Evolutionary conservation across 2,113 vertebrate genomes (phyloP).

Genomic region (Pseudolaguvia tuberculata): DNA sequence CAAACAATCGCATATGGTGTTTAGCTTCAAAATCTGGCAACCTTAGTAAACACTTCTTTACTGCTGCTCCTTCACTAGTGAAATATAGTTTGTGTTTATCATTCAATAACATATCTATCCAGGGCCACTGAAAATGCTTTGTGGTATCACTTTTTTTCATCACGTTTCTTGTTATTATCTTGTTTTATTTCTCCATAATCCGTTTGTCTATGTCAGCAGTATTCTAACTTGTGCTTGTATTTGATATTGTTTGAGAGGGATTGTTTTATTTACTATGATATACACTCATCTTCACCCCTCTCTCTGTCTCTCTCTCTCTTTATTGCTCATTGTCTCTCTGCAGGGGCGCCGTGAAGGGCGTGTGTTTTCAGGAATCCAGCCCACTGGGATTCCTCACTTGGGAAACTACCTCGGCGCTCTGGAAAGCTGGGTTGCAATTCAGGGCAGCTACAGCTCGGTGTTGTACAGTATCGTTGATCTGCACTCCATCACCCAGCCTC

Average conservation of each 20-base stretch:
- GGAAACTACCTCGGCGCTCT: constrained; percentile 95
- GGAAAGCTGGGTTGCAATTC: constrained; percentile 86
- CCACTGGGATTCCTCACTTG: constrained; percentile 86
- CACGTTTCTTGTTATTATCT: not conserved
- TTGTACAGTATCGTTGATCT: constrained; percentile 92
- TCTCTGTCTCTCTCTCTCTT: not conserved
- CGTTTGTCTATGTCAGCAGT: not conserved
- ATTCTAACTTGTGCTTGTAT: not conserved
- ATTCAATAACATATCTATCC: constrained; percentile 52
- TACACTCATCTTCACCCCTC: not conserved
- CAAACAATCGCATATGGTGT: not conserved
- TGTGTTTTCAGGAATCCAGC: constrained; percentile 93
- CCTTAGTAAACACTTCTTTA: constrained; percentile 54
- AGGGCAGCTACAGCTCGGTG: constrained; percentile 71
- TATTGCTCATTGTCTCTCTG: not conserved
- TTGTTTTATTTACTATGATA: not conserved
- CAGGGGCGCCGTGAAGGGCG: constrained; percentile 55
- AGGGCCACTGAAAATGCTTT: constrained; percentile 35
- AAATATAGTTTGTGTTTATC: constrained; percentile 58
- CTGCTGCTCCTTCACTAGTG: constrained; percentile 52
- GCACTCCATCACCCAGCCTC: constrained; percentile 86
- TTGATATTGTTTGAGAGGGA: not conserved
- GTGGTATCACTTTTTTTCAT: not conserved
- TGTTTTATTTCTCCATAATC: not conserved
- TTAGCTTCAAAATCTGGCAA: constrained; percentile 4